phyloP scores from a whole-genome alignment of 1,140 invertebrate species.

The Drosophila mauritiana region DNA sequence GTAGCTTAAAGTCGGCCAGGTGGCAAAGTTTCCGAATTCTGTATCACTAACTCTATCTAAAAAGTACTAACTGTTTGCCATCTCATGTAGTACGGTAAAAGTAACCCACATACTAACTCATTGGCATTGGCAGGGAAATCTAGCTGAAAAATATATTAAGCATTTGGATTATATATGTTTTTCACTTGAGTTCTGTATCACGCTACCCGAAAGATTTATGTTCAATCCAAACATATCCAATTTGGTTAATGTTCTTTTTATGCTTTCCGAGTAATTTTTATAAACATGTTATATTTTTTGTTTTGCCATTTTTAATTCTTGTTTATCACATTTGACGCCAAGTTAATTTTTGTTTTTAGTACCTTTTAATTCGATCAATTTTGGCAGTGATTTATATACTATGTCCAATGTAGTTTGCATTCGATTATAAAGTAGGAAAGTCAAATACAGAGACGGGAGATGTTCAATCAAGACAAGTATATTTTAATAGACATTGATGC shows the following conservation, averaged over 20 bases:
- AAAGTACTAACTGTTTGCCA: constrained; percentile 57
- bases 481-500: constrained; percentile 13
- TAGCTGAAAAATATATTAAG: constrained; percentile 6
- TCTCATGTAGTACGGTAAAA: constrained; percentile 6
- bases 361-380: constrained; percentile 63
- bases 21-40: constrained; percentile 25
- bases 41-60: constrained; percentile 7
- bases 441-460: not conserved
- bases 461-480: not conserved
- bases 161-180: constrained; percentile 8
- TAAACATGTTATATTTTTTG: constrained; percentile 29
- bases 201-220: constrained; percentile 54
- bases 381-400: constrained; percentile 33
- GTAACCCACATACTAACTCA: constrained; percentile 58
- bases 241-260: constrained; percentile 66
- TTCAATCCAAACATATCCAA: constrained; percentile 56
- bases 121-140: constrained; percentile 66
- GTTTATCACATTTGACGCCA: constrained; percentile 28
- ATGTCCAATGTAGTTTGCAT: constrained; percentile 19
- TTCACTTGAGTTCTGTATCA: constrained; percentile 24
- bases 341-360: constrained; percentile 38
- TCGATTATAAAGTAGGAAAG: constrained; percentile 12
- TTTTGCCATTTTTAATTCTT: constrained; percentile 7
- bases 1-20: constrained; percentile 25
- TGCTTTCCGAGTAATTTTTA: constrained; percentile 52